Evolutionary conservation across 2,888 invertebrate species (phyloP).

Genomic region (Eupsilia transversa): DNA sequence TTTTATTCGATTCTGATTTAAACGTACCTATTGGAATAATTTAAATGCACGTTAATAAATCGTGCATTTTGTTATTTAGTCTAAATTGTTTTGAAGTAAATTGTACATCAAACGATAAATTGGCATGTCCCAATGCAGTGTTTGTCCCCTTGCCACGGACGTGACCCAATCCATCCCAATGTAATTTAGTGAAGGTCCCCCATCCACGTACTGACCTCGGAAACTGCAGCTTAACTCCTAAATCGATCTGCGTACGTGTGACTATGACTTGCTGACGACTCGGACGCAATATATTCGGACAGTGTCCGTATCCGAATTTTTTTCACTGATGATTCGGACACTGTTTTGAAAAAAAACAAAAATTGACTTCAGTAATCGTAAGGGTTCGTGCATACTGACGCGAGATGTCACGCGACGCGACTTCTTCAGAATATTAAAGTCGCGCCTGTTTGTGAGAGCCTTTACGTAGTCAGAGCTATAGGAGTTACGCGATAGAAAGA

Average conservation of each 20-base stretch:
- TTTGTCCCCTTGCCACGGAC: background rate
- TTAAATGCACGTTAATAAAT: background rate
- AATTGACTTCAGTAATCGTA: too few relatives aligned
- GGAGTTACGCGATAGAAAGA: too few relatives aligned
- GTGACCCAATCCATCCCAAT: background rate
- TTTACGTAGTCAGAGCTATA: too few relatives aligned
- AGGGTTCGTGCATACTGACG: too few relatives aligned
- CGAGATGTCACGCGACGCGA: too few relatives aligned
- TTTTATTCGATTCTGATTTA: conserved; percentile 31
- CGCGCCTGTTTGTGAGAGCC: too few relatives aligned
- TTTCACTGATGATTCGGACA: too few relatives aligned
- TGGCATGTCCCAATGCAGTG: background rate
- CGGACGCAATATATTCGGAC: too few relatives aligned
- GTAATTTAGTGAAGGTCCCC: background rate
- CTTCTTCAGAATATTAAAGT: too few relatives aligned
- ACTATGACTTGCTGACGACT: too few relatives aligned
- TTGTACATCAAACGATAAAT: background rate
- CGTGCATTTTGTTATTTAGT: background rate
- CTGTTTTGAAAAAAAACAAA: too few relatives aligned
- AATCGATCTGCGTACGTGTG: background rate
- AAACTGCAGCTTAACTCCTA: background rate
- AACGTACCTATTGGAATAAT: conserved; percentile 11
- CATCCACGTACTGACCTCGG: background rate
- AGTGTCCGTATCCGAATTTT: too few relatives aligned
- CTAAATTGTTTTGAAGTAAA: background rate